Evolutionary conservation across 2,797 vertebrate species (phyloP).

Genomic region (Eidolon dupreanum): DNA sequence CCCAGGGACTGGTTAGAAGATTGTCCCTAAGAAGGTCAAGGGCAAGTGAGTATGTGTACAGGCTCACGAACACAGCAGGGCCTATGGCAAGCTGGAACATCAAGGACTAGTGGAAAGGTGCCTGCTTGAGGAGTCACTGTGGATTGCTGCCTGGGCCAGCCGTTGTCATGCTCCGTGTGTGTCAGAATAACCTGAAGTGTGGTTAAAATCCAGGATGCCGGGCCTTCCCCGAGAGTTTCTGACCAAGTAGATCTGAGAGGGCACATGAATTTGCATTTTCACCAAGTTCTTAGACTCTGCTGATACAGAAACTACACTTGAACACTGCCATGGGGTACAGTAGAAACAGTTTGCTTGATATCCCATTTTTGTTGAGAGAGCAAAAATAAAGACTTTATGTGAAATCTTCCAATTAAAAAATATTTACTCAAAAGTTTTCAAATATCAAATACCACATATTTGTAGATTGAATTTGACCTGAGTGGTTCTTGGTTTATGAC

Average conservation of each 20-base stretch:
- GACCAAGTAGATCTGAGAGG: fast-evolving
- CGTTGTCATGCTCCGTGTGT: too few species aligned
- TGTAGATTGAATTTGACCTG: neutral
- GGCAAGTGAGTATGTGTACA: too few species aligned
- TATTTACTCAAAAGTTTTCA: neutral
- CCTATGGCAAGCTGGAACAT: neutral
- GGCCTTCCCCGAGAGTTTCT: neutral
- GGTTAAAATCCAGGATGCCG: neutral
- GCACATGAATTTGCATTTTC: neutral
- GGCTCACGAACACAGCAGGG: neutral
- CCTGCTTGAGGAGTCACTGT: neutral
- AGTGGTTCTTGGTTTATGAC: neutral
- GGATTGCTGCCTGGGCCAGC: neutral
- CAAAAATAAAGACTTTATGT: neutral
- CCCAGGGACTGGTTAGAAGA: neutral
- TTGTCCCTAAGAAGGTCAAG: neutral
- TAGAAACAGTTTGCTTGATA: too few species aligned
- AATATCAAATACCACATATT: neutral
- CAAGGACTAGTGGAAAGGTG: neutral
- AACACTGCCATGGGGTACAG: neutral
- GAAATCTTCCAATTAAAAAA: neutral
- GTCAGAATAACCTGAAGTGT: too few species aligned
- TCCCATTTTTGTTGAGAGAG: neutral
- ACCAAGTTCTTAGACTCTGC: neutral
- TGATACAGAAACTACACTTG: neutral